phyloP scores from a whole-genome alignment of 1,140 invertebrate species.

The Drosophila tropicalis region DNA sequence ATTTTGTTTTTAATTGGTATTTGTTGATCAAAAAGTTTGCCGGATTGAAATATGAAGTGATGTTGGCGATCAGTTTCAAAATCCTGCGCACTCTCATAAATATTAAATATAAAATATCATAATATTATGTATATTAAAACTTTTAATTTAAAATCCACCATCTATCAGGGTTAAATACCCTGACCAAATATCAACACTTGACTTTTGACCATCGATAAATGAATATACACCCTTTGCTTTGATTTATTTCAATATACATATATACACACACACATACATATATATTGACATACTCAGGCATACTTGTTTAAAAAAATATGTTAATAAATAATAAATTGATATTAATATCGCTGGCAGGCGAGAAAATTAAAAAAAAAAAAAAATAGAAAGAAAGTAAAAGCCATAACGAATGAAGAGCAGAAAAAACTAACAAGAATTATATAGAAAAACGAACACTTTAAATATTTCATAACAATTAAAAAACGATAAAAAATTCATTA shows the following conservation, averaged over 20 bases:
- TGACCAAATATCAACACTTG: background rate
- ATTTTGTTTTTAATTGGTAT: no score
- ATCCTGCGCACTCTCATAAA: no score
- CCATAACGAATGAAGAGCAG: background rate
- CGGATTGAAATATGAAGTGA: no score
- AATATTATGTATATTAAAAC: background rate
- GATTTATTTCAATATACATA: background rate
- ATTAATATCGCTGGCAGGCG: background rate
- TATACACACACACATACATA: background rate
- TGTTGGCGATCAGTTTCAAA: no score
- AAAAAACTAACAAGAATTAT: background rate
- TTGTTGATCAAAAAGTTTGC: no score
- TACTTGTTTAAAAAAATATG: background rate
- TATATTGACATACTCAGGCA: background rate
- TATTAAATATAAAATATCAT: no score
- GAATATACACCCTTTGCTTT: background rate
- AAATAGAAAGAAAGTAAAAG: background rate
- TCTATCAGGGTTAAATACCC: no score
- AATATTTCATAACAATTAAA: slow-evolving; percentile 27
- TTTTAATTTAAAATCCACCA: no score
- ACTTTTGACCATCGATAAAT: background rate
- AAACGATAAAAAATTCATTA: slow-evolving; percentile 25
- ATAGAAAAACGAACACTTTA: slow-evolving; percentile 6
- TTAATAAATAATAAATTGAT: slow-evolving; percentile 2
- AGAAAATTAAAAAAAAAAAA: background rate